phyloP scores from a whole-genome alignment of 2,113 vertebrate species.

The Otus sunia region DNA sequence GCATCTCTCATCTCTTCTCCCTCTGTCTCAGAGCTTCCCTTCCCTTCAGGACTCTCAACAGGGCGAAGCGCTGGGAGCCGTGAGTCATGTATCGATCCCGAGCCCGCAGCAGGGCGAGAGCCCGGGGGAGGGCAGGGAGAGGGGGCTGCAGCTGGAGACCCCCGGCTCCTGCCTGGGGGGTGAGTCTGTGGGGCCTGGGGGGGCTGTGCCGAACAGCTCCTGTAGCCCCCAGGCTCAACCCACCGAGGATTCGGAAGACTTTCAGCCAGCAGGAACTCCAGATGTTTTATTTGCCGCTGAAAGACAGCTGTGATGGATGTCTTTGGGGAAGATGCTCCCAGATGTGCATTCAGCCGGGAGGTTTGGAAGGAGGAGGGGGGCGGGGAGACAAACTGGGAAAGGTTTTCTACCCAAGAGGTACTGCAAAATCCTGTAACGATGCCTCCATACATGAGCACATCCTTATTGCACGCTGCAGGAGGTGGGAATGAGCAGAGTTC shows the following conservation, averaged over 20 bases:
- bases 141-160: fast-evolving
- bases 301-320: not conserved
- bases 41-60: not conserved
- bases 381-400: not conserved
- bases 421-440: not conserved
- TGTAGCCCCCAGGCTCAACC: not conserved
- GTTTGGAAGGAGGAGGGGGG: not conserved
- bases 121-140: not conserved
- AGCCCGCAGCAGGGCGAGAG: not conserved
- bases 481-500: not conserved
- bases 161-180: not conserved
- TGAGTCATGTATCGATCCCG: not conserved
- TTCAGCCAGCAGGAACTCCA: not conserved
- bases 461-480: not conserved
- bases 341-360: not conserved
- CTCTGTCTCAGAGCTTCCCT: not conserved
- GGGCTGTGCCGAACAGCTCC: not conserved
- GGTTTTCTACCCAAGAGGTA: not conserved
- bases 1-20: not conserved
- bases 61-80: not conserved
- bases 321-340: not conserved
- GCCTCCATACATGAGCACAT: not conserved
- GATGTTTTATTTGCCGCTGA: not conserved
- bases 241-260: not conserved
- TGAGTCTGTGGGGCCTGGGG: fast-evolving